Percentiles rank a stretch among this genome's conserved stretches.
phyloP scores from a whole-genome alignment of 2,797 vertebrate species.

The Tragopan temminckii region DNA sequence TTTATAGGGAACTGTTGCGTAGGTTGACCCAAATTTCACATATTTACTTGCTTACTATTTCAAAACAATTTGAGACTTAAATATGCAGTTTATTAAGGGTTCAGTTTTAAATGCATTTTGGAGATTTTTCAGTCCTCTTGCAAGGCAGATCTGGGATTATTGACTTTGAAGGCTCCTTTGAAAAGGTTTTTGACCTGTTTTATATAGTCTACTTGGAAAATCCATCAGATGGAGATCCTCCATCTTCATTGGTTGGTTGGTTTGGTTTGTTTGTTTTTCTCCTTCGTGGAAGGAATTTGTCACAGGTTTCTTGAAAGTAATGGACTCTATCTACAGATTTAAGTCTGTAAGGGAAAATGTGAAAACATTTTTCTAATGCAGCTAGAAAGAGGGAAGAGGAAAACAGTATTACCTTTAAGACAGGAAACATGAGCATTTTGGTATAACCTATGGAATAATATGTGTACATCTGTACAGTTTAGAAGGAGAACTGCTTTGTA shows the following conservation, averaged over 20 bases:
- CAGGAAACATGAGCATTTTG: not conserved
- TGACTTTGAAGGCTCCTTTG: not conserved
- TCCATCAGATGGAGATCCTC: not conserved
- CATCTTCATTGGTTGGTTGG: not conserved
- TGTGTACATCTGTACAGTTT: not conserved
- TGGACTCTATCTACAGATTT: not conserved
- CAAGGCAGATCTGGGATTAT: not conserved
- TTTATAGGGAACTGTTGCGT: not conserved
- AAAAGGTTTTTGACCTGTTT: not conserved
- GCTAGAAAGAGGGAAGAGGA: not conserved
- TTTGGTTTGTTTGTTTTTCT: not conserved
- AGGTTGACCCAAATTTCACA: not conserved
- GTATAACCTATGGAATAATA: no score
- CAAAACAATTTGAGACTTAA: not conserved
- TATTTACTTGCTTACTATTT: not conserved
- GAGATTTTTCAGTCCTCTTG: not conserved
- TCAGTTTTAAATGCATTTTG: not conserved
- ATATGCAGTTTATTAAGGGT: not conserved
- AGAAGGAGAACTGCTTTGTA: not conserved
- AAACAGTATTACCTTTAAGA: not conserved
- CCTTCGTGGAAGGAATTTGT: not conserved
- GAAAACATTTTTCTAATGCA: not conserved
- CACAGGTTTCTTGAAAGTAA: not conserved
- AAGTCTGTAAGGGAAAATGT: not conserved
- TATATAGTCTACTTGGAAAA: not conserved